Evolutionary conservation across 1,140 invertebrate species (phyloP), one percentile per base, ranked within the genome.

Genomic region (Aphis craccivora): DNA sequence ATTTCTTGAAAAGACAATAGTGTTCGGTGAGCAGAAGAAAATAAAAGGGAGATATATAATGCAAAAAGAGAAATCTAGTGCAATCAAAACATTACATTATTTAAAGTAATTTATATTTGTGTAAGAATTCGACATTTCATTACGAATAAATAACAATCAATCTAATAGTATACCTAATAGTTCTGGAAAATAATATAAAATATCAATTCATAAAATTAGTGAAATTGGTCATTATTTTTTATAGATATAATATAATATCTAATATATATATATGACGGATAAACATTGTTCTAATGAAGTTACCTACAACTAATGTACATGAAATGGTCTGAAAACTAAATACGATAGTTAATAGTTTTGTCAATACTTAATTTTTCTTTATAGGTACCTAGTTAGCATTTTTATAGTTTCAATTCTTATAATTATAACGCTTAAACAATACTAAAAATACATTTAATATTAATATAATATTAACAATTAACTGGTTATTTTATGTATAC

Each of bases 1-100:
- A 86, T 86, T 86, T 86, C 25, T 43, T 86, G 11, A 45, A 86
- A 86, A 86, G 43, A 86, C 84, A 86, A 86, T 86, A 86, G 84
- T 40, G 40, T 40, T 86, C 84, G 84, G 22, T 18, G 43, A 86
- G 23, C 84, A 43, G 25, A 76, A 43, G 25, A 76, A 76, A 76
- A 83, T 37, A 83, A 23, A 83, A 23, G 37, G 7, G 23, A 1
- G 40, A 11, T 40, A 86, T 4, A 86, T 45, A 86, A 86, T 86
- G 4, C 25, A 25, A 86, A 86, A 86, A 86, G 84, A 86, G 84
- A 86, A 86, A 86, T 86, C 84, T 40, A 86, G 84, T 86, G 37
- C 40, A 86, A 86, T 86, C 84, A 86, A 86, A 86, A 86, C 22
- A 86, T 86, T 43, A 30, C 84, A 25, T 43, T 43, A 30, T 86